Base-by-base conservation (phyloP, 37 sponge, comb jelly and placozoan genomes). In the Petrosia ficiformis region DNA sequence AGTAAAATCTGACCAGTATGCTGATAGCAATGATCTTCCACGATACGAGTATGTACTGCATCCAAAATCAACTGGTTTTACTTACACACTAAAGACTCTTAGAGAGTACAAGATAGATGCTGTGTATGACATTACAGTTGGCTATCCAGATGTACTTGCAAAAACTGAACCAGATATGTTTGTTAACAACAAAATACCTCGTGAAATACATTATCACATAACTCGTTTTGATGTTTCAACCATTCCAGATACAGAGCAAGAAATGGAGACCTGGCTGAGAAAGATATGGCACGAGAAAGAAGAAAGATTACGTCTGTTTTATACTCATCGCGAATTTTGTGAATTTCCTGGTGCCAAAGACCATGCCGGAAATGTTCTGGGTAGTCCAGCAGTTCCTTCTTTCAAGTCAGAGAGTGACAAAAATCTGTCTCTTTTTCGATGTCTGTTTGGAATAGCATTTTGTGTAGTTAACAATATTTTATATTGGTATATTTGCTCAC, bases 101-200 rank as follows among this genome's bases (percentile, higher is more conserved):
- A 75, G 84, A 32, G 73, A 72, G 38, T 66, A 57, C 3, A 60
- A 84, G 2, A 61, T 94, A 41, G 95, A 94, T 22, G 69, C 92
- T 26, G 80, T 94, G 59, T 72, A 85, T 60, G 95, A 94, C 48
- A 80, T 94, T 36, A 94, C 95, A 25, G 66, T 94, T 8, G 95
- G 70, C 4, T 94, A 80, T 44, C 92, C 92, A 1, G 91, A 90
- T 34, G 60, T 56, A 8, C 42, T 94, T 31, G 68, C 95, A 19
- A 80, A 74, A 61, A 87, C 84, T 21, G 92, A 89, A 42, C 35
- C 70, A 0, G 76, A 86, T n/a, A 70, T 94, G 22, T 0, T 71
- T 16, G 69, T 61, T 0, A 87, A 87, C 16, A 38, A 32, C 4
- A 63, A 64, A 19, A 75, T 87, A 29, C 94, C 94, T 0, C 78